Evolutionary conservation across 2,888 invertebrate species (phyloP).

Genomic region (Apodemia mormo): DNA sequence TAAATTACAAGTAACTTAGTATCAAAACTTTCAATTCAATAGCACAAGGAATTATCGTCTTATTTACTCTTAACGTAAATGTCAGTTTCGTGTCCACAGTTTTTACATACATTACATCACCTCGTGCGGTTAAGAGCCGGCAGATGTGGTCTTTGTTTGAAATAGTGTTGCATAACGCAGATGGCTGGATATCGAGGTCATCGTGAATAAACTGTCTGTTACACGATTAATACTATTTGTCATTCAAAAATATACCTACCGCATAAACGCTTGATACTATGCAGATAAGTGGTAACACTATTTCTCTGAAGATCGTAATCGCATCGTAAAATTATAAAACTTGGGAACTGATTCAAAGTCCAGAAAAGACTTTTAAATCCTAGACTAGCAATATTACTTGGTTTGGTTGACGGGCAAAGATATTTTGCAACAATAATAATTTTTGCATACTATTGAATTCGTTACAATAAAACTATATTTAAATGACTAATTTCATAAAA

Average conservation of each 20-base stretch:
- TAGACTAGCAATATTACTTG: too few species aligned
- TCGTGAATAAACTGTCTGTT: constrained; percentile 17
- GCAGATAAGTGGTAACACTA: neutral
- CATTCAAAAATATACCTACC: constrained; percentile 1
- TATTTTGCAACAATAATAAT: too few species aligned
- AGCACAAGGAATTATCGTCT: neutral
- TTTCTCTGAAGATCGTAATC: too few species aligned
- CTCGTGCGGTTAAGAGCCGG: constrained; percentile 26
- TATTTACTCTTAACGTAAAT: neutral
- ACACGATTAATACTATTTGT: constrained; percentile 9
- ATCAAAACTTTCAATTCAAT: neutral
- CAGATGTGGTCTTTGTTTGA: constrained; percentile 36
- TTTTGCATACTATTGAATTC: too few species aligned
- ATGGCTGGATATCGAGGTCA: constrained; percentile 43
- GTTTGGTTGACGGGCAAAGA: too few species aligned
- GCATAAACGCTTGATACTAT: neutral
- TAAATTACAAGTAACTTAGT: neutral
- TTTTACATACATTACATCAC: constrained; percentile 20
- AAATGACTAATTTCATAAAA: too few species aligned
- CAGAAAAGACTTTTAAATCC: too few species aligned
- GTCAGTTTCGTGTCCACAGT: neutral
- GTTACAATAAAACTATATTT: too few species aligned
- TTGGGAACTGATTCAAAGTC: too few species aligned
- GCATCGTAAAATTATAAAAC: too few species aligned
- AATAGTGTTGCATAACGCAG: constrained; percentile 39